These are phyloP conservation scores for Oreocharis arfaki DNA, from an alignment of 2,113 vertebrate genomes.

Conservation along the genomic window DNA sequence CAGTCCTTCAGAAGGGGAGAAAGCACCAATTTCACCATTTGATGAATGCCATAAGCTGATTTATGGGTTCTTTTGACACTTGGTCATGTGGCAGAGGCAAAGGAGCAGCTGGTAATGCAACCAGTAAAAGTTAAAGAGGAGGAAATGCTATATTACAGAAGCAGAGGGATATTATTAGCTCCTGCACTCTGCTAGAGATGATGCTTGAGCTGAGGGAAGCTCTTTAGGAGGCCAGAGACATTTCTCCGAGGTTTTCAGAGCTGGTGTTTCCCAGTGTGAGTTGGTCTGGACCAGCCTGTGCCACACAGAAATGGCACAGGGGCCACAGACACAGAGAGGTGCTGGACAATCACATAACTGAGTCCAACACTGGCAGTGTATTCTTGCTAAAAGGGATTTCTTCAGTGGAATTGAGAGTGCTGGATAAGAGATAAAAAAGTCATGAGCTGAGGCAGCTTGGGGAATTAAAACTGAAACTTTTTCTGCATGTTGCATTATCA, in stretches of 20 bases:
- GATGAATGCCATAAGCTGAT: background rate
- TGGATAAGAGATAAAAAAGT: background rate
- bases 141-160: conserved; percentile 19
- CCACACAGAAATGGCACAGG: background rate
- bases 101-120: conserved; percentile 17
- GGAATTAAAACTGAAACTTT: background rate
- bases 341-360: background rate
- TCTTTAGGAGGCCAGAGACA: background rate
- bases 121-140: conserved; percentile 1
- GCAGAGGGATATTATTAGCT: background rate
- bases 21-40: background rate
- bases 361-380: background rate
- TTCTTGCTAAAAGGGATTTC: background rate
- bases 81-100: background rate
- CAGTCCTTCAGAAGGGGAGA: background rate
- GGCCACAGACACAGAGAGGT: background rate
- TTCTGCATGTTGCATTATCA: background rate
- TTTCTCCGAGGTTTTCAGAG: background rate
- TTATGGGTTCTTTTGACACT: background rate
- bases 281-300: background rate
- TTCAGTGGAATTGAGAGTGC: background rate
- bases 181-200: background rate
- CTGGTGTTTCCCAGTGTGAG: background rate
- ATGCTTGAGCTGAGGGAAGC: background rate
- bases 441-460: background rate